Base-by-base conservation (phyloP, 2,113 vertebrate genomes). In the Zosterops lateralis region DNA sequence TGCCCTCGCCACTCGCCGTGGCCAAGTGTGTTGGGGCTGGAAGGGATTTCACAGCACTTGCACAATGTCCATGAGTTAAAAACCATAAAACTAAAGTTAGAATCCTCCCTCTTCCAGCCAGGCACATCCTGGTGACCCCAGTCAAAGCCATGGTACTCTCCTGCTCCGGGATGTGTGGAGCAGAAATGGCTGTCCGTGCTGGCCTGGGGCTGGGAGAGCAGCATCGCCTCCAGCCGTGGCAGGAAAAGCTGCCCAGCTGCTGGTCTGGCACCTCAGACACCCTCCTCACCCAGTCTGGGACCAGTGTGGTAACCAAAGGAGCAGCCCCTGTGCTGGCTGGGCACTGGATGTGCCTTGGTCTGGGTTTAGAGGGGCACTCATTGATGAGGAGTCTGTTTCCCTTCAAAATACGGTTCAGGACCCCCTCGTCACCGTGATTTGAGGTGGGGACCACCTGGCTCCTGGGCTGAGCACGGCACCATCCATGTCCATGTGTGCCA, bases 121-220 rank as follows among this genome's bases (percentile, higher is more conserved):
- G 19, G 8, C 12, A 45, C 0, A 1, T 40, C 17, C 20, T 0
- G 0, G 47, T 2, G 3, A 50, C 25, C 42, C n/a, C 42, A 14
- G 45, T 8, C 57, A 32, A 65, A 89, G 31, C 81, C 1, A 0
- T 4, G 31, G 19, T 87, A 53, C 26, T 86, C 32, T 20, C 50
- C 54, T 89, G 29, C 61, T 45, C 54, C 0, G 0, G 76, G 58
- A 61, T 57, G 45, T 5, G 34, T 2, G 44, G 72, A 93, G 67
- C 40, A 73, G 65, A 70, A 47, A 40, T 34, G 12, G 28, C 56
- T 56, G n/a, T 20, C 20, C 0, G 0, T 31, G 54, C 25, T 25
- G 28, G 24, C 21, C 56, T 32, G 44, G 26, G 29, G 68, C 57
- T n/a, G 22, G 57, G 14, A 79, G 3, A 85, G 45, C 0, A 0